A percentile compares a stretch with the other conserved stretches of the same genome.
Evolutionary conservation across 2,888 invertebrate species (phyloP).

Genomic region (Poecilus cupreus): DNA sequence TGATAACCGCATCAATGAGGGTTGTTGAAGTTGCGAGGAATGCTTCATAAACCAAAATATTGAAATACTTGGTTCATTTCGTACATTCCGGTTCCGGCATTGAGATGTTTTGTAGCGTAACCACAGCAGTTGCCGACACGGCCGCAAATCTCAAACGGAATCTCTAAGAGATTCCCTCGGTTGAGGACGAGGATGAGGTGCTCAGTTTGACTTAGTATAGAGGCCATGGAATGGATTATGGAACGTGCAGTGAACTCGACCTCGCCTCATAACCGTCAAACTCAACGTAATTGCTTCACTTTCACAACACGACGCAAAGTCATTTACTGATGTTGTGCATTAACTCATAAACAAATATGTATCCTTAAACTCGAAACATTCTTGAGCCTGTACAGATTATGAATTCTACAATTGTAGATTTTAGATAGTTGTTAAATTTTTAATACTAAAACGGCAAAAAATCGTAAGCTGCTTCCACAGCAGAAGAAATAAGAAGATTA

Average conservation of each 20-base stretch:
- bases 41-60: constrained; percentile 55
- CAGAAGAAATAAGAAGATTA: constrained; percentile 4
- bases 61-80: constrained; percentile 53
- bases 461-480: constrained; percentile 1
- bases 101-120: constrained; percentile 33
- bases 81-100: constrained; percentile 40
- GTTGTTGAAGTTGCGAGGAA: neutral
- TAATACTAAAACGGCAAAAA: too few species aligned
- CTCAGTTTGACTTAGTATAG: neutral
- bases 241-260: neutral
- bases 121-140: neutral
- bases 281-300: too few species aligned
- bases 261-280: too few species aligned
- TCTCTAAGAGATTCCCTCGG: constrained; percentile 9
- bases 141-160: constrained; percentile 40
- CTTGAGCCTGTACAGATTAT: too few species aligned
- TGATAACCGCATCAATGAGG: constrained; percentile 14
- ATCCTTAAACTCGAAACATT: too few species aligned
- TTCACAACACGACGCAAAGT: too few species aligned
- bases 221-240: constrained; percentile 15
- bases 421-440: too few species aligned
- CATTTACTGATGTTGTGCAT: too few species aligned
- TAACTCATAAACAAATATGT: too few species aligned
- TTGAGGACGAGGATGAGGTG: neutral
- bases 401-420: too few species aligned